Evolutionary conservation across 2,113 vertebrate species (phyloP), one percentile per base, ranked within the genome.

Genomic region (crab-eating macaque (Macaca fascicularis)): DNA sequence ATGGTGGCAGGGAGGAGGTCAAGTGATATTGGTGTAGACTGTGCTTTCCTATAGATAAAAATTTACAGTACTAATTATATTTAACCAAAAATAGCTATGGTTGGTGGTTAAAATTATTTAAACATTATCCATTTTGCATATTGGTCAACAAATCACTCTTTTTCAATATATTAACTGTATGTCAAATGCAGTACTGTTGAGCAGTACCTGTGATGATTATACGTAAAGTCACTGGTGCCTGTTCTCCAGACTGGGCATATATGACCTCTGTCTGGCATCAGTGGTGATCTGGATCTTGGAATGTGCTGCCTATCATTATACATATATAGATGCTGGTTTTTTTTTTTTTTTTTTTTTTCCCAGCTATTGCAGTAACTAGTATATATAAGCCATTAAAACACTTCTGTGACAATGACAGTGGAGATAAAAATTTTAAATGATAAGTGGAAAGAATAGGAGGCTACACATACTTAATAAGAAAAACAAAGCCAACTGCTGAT

Each of bases 51-150:
- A 96, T 93, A 76, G 52, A 92, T 43, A 85, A 97, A 94, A 97
- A 98, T 94, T 98, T 91, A 84, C 38, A 35, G 85, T 78, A 12
- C 50, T 96, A 84, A 89, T 95, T 94, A 78, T 85, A 94, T 96
- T 88, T 97, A 97, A 92, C 59, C 43, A 23, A 59, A 92, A 55
- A 84, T 91, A 81, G 9, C 38, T 78, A 38, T n/a, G 48, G 16
- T 70, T 94, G 19, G 19, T 89, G 48, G 55, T 81, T 94, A 69
- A 95, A 95, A 57, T 5, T 69, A 89, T 35, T 64, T 78, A 84
- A 89, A 82, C 32, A 64, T 43, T 64, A 52, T 27, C 16, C 19
- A 40, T 55, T 83, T 84, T 88, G n/a, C 82, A 70, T 35, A 48
- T 3, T 61, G 16, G 20, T 55, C 7, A 30, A 38, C 23, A 32